phyloP scores from a whole-genome alignment of 2,797 vertebrate species.

The Huso huso region DNA sequence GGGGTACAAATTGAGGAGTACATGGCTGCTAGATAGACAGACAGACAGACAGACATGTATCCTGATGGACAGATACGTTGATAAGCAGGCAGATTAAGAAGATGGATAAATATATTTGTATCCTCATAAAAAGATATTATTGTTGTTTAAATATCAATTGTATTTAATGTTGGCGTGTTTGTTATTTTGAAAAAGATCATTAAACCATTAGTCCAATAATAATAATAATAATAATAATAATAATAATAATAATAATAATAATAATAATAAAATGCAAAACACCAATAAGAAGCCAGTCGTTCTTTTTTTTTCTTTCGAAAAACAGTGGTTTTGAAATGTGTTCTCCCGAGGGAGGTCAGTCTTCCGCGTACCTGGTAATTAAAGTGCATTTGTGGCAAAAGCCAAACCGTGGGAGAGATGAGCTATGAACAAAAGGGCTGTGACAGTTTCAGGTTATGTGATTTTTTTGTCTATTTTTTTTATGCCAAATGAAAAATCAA shows the following conservation, averaged over 20 bases:
- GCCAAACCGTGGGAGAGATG: constrained; percentile 76
- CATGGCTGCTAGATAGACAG: neutral
- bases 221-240: neutral
- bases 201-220: neutral
- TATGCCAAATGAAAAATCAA: constrained; percentile 96
- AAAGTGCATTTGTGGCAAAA: constrained; percentile 82
- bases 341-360: constrained; percentile 43
- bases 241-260: too few species aligned
- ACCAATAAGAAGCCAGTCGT: too few species aligned
- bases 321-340: constrained; percentile 25
- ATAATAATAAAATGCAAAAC: neutral
- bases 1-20: neutral
- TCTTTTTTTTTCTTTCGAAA: constrained; percentile 19
- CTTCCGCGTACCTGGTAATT: constrained; percentile 74
- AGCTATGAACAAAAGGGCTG: constrained; percentile 95
- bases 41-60: constrained; percentile 18
- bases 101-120: constrained; percentile 15
- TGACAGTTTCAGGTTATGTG: constrained; percentile 98
- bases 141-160: constrained; percentile 32
- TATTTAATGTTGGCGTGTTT: constrained; percentile 37
- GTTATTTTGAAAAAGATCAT: neutral
- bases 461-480: constrained; percentile 69
- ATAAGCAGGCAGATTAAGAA: neutral
- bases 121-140: constrained; percentile 28
- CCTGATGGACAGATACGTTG: neutral